Percentiles rank a stretch among this genome's conserved stretches.
Evolutionary conservation across 2,797 vertebrate species (phyloP).

Genomic region (Myotis myotis): DNA sequence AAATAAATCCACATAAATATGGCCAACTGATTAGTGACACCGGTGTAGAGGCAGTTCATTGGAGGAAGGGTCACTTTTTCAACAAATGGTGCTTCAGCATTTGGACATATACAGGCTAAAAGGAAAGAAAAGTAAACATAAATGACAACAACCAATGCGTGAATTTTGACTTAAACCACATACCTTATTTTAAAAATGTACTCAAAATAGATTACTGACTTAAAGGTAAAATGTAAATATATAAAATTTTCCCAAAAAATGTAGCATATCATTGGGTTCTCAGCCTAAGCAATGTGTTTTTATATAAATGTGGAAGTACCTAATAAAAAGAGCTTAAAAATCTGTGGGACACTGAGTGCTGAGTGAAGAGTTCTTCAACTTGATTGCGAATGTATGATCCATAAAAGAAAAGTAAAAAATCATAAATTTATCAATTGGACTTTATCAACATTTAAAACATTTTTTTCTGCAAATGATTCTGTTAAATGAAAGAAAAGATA

Average conservation of each 20-base stretch:
- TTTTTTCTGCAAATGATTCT: neutral
- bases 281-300: neutral
- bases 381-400: neutral
- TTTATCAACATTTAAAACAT: neutral
- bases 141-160: neutral
- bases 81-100: neutral
- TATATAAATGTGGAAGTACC: neutral
- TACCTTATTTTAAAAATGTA: neutral
- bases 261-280: neutral
- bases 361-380: neutral
- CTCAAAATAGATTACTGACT: neutral
- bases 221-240: neutral
- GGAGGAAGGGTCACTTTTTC: neutral
- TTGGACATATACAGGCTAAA: neutral
- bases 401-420: neutral
- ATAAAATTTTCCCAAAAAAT: neutral
- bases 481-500: neutral
- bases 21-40: neutral
- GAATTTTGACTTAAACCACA: neutral
- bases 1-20: neutral
- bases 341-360: neutral
- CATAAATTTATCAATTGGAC: neutral
- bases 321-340: neutral
- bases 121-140: neutral
- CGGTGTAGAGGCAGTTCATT: neutral